Percentiles rank a stretch among this genome's conserved stretches.
These are phyloP conservation scores for Syncerus caffer DNA, from an alignment of 2,797 vertebrate species.

Conservation along the genomic window DNA sequence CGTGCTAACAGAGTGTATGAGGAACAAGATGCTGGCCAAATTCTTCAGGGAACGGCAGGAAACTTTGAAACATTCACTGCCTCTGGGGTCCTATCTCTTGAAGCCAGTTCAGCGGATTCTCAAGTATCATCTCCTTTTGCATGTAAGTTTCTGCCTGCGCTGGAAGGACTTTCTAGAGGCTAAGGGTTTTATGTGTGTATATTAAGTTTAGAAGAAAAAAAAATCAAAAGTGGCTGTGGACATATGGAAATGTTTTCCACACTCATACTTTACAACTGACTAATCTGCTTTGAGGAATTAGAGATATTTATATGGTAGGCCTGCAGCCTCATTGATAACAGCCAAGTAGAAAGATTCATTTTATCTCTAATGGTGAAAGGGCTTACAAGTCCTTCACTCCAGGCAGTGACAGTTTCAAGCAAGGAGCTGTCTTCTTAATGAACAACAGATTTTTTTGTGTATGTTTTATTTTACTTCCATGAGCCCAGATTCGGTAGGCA, in stretches of 20 bases:
- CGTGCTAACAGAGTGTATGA: slow-evolving; percentile 96
- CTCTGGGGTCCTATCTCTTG: slow-evolving; percentile 97
- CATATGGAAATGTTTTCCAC: slow-evolving; percentile 35
- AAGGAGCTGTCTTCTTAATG: slow-evolving; percentile 46
- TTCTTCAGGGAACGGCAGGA: slow-evolving; percentile 97
- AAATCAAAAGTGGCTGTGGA: not conserved
- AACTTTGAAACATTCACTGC: slow-evolving; percentile 93
- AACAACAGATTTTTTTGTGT: slow-evolving; percentile 36
- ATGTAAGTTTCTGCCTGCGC: slow-evolving; percentile 82
- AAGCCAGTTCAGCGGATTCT: slow-evolving; percentile 99
- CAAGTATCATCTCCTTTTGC: slow-evolving; percentile 98
- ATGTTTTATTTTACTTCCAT: slow-evolving; percentile 34
- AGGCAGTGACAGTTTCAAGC: not conserved
- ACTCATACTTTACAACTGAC: slow-evolving; percentile 54
- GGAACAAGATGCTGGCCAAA: slow-evolving; percentile 94
- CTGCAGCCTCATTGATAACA: not conserved
- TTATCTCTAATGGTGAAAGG: not conserved
- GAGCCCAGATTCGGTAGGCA: slow-evolving; percentile 39
- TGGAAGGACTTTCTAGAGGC: not conserved
- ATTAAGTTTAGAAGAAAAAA: not conserved
- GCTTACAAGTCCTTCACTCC: not conserved
- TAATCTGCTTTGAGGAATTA: slow-evolving; percentile 59
- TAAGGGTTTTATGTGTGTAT: not conserved
- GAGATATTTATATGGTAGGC: slow-evolving; percentile 43
- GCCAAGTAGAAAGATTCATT: slow-evolving; percentile 48